These are phyloP conservation scores for Hestina assimilis DNA, from an alignment of 1,140 invertebrate species.

Conservation along the genomic window DNA sequence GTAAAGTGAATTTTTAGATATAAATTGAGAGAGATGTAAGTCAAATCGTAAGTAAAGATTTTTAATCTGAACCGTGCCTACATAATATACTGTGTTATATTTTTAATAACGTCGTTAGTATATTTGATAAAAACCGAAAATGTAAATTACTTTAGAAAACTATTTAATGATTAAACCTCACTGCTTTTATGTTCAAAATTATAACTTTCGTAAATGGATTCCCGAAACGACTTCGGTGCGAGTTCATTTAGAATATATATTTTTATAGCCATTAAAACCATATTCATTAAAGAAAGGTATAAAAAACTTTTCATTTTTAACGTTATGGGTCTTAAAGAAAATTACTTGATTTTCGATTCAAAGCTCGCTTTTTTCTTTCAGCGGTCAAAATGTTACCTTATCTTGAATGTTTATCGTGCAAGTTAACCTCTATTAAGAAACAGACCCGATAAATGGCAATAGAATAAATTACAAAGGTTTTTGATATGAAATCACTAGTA, in stretches of 20 bases:
- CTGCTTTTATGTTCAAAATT: constrained; percentile 25
- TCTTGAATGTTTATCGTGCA: constrained; percentile 19
- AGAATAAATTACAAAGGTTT: not conserved
- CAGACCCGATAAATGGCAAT: constrained; percentile 2
- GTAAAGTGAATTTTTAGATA: too few species aligned
- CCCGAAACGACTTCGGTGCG: constrained; percentile 29
- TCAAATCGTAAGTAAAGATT: not conserved
- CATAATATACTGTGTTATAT: not conserved
- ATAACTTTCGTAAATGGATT: constrained; percentile 32
- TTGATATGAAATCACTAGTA: too few species aligned
- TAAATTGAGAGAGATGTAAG: too few species aligned
- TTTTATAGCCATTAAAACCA: constrained; percentile 37
- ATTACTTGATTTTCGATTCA: constrained; percentile 29
- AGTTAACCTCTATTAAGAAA: constrained; percentile 9
- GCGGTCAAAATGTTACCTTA: constrained; percentile 19
- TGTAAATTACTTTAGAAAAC: constrained; percentile 4
- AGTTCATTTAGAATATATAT: constrained; percentile 28
- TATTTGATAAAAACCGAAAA: not conserved
- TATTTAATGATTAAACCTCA: constrained; percentile 17
- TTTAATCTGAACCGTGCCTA: not conserved
- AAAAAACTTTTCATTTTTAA: constrained; percentile 38
- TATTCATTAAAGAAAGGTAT: constrained; percentile 38
- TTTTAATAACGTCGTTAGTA: not conserved
- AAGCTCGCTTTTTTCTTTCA: constrained; percentile 22
- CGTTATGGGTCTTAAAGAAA: constrained; percentile 28